Evolutionary conservation across 53 echinoderm and acorn worm genomes (phyloP).

Genomic region (Temnopleurus reevesii): DNA sequence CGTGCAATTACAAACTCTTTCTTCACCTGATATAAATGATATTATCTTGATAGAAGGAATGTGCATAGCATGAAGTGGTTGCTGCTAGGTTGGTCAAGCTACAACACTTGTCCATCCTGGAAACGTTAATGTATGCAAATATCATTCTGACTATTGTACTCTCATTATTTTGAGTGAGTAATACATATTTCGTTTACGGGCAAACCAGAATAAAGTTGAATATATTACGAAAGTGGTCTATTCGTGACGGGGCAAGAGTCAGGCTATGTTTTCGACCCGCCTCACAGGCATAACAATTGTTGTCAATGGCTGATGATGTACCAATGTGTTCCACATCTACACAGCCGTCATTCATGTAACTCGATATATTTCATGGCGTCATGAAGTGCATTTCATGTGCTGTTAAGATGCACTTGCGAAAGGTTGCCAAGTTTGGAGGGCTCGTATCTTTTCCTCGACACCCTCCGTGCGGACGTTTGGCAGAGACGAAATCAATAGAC

Average conservation of each 20-base stretch:
- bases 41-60: no score
- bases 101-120: no score
- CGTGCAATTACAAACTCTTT: no score
- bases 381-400: background rate
- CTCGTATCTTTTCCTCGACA: background rate
- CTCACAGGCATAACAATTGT: background rate
- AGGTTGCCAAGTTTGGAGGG: background rate
- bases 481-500: background rate
- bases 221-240: no score
- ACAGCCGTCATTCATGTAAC: background rate
- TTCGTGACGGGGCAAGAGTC: background rate
- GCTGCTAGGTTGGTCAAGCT: no score
- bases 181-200: no score
- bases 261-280: background rate
- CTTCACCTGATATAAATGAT: no score
- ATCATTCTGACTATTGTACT: no score
- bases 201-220: no score
- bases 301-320: background rate
- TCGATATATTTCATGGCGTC: background rate
- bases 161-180: no score
- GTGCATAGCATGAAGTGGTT: no score
- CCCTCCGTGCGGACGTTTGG: background rate
- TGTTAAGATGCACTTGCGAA: background rate
- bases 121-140: no score
- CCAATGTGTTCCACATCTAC: background rate